Evolutionary conservation across 1,140 invertebrate species (phyloP), one percentile per base, ranked within the genome.

Genomic region (Heliothis subflexa): DNA sequence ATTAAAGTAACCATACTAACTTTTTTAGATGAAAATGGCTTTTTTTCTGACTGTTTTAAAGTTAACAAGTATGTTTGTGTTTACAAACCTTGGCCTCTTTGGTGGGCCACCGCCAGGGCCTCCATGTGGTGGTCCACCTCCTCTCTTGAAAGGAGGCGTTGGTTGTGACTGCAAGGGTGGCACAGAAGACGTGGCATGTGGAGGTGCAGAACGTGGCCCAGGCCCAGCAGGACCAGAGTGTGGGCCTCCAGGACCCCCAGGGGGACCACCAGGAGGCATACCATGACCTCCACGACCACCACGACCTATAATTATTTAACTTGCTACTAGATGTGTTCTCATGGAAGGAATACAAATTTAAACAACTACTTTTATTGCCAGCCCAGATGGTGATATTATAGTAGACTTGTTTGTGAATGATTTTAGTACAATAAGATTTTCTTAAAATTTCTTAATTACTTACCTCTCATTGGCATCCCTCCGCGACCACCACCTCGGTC

Each of bases 391-490:
- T 33, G 33, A 33, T 33, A 40, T 40, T 40, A 54, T 4, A 54
- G n/a, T 3, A 54, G n/a, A 54, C 14, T 54, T 3, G n/a, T 54
- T 18, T 14, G 1, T 54, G n/a, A 54, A 54, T 16, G 52, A 18
- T 10, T 55, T 16, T n/a, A 9, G 2, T 10, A 9, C 0, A 55
- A 4, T 1, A 18, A 55, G 0, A 55, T 18, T 16, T 16, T 12
- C 1, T 12, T 11, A 11, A 11, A 18, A 9, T 55, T 21, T 21
- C 9, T 10, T 54, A 62, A 0, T 62, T 18, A 13, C 13, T 81
- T 87, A 90, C 92, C 92, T 92, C 92, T 91, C 91, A 93, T 93
- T 11, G 85, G 88, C 90, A 91, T 91, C 40, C 89, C 91, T 40
- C 91, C 88, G 49, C 89, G 82, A 25, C 90, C 89, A 64, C 82